These are phyloP conservation scores for Callocephalon fimbriatum DNA, from an alignment of 2,113 vertebrate genomes.

Conservation along the genomic window DNA sequence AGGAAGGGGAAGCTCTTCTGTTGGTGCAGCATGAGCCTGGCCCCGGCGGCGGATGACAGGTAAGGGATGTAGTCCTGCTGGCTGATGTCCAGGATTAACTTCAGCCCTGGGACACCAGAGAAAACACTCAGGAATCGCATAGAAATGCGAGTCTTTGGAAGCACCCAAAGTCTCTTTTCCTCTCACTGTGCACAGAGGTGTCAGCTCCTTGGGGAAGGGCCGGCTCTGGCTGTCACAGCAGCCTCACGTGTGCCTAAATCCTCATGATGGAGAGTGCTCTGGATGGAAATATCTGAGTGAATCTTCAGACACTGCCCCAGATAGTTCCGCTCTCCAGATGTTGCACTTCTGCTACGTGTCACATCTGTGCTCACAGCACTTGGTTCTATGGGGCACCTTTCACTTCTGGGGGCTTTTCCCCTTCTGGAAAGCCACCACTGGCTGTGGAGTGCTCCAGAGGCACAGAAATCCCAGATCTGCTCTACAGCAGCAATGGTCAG, in stretches of 20 bases:
- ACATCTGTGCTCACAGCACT: background rate
- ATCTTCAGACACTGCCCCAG: background rate
- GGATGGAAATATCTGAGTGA: background rate
- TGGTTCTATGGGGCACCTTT: background rate
- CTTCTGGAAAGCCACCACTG: background rate
- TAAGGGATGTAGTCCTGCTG: conserved; percentile 83
- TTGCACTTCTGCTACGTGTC: rapidly evolving
- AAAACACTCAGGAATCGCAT: background rate
- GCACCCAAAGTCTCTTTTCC: background rate
- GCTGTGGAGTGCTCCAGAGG: background rate
- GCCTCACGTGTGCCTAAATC: background rate
- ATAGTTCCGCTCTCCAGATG: background rate
- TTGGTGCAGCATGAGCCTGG: conserved; percentile 80
- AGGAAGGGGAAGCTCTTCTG: conserved; percentile 83
- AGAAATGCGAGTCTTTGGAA: background rate
- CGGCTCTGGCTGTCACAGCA: background rate
- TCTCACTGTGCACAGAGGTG: background rate
- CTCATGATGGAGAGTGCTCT: rapidly evolving
- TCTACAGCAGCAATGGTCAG: background rate
- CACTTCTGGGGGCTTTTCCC: background rate
- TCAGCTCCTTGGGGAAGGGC: background rate
- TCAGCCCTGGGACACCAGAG: conserved; percentile 73
- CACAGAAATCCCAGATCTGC: background rate
- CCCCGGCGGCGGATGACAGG: conserved; percentile 76
- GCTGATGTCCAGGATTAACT: conserved; percentile 82